Base-by-base conservation (phyloP, 2,797 vertebrate genomes). In the Hirundo rustica region DNA sequence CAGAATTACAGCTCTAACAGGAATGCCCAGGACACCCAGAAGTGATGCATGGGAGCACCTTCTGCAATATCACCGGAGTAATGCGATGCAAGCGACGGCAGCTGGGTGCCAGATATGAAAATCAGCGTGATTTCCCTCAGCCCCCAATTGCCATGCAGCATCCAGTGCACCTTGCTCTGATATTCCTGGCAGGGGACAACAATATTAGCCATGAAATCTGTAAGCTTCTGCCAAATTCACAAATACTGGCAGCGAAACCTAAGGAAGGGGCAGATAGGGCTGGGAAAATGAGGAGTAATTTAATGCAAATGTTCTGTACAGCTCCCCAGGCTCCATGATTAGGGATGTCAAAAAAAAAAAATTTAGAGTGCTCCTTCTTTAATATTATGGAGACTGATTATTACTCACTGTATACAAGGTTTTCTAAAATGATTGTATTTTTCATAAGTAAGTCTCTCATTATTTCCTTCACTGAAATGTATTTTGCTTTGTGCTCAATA, bases 281-380 rank as follows among this genome's bases (percentile, higher is more conserved):
- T 77, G 50, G 45, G 73, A 86, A 97, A 98, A 98, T 67, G 94
- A 98, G 95, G 93, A 97, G 93, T 97, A 98, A 98, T 98, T 98
- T 98, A 97, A 98, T 98, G 97, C 97, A 98, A 98, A 98, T 97
- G 94, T 93, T 97, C 97, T 85, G 65, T 92, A 96, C 74, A 74
- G 80, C 89, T 98, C 98, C 97, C 97, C 92, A 96, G 96, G 97
- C 96, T 95, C 94, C 88, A 85, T 95, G 97, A 98, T 98, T 97
- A 98, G 92, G 94, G 94, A 97, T 96, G 97, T 98, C 95, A 97
- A 95, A 95, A 38, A 38, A n/a, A n/a, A 38, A 97, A 97, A 97
- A 97, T 96, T 96, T 76, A 97, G 97, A 97, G 97, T 92, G 96
- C 85, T 97, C 96, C 96, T 98, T 97, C 96, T 96, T 97, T 97